Conservation (phyloP, 1,140 invertebrate genomes). For the Drosophila teissieri region DNA sequence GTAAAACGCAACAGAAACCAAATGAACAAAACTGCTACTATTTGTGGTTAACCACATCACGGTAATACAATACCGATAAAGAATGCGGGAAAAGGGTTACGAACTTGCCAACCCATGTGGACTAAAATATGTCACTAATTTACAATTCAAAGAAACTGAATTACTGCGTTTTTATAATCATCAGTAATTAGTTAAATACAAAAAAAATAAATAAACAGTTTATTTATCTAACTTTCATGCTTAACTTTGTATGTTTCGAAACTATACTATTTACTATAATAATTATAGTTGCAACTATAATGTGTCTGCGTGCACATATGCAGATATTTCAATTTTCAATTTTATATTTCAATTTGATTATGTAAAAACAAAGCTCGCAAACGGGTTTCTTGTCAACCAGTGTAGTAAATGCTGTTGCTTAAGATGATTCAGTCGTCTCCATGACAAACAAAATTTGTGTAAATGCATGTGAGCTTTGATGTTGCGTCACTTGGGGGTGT, state of each 20-base stretch:
- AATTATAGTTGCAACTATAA: too few relatives aligned
- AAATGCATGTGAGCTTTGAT: constrained; percentile 6
- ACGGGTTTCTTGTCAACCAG: too few relatives aligned
- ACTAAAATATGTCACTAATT: not conserved
- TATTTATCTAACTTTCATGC: too few relatives aligned
- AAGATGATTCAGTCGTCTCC: constrained; percentile 7
- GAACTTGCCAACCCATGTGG: constrained; percentile 43
- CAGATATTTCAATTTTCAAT: too few relatives aligned
- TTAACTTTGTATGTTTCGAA: too few relatives aligned
- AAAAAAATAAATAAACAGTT: too few relatives aligned
- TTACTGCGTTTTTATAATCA: too few relatives aligned
- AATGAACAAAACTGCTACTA: constrained; percentile 76
- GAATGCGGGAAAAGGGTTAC: not conserved
- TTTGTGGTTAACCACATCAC: constrained; percentile 76
- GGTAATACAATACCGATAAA: constrained; percentile 65
- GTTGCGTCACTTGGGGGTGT: constrained; percentile 19
- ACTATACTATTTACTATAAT: too few relatives aligned
- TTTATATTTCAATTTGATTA: too few relatives aligned
- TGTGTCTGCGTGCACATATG: too few relatives aligned
- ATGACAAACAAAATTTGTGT: constrained; percentile 33
- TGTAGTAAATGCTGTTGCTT: constrained; percentile 38
- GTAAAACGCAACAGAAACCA: constrained; percentile 59
- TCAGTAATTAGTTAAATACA: too few relatives aligned
- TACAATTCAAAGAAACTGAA: not conserved
- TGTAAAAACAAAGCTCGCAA: too few relatives aligned